These are phyloP conservation scores for Chrysemys picta DNA, from an alignment of 2,113 vertebrate genomes.

Conservation along the genomic window DNA sequence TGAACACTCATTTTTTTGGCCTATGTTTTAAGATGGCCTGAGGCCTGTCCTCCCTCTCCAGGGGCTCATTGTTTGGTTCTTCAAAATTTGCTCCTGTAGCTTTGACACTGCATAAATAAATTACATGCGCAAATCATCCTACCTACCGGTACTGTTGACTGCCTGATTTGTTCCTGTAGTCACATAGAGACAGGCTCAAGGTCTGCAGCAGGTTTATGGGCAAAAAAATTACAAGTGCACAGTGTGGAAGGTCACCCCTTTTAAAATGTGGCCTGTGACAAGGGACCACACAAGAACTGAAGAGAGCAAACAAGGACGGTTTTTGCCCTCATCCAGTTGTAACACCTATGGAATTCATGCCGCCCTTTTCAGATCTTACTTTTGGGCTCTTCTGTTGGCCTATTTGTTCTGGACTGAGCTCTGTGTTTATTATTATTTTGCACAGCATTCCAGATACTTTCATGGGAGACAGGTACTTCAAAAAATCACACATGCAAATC, in stretches of 20 bases:
- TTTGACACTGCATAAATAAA: background rate
- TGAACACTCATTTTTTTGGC: background rate
- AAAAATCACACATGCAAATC: slow-evolving; percentile 7
- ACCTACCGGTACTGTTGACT: background rate
- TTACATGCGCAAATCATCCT: background rate
- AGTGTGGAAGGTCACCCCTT: rapidly evolving
- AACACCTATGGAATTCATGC: slow-evolving; percentile 23
- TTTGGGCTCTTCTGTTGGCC: slow-evolving; percentile 26
- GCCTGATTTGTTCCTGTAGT: background rate
- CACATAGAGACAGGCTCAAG: background rate
- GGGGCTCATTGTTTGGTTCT: background rate
- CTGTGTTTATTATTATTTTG: slow-evolving; percentile 40
- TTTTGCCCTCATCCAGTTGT: slow-evolving; percentile 32
- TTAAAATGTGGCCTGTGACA: background rate
- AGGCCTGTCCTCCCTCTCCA: background rate
- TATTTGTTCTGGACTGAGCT: background rate
- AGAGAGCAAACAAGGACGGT: background rate
- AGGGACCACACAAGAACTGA: background rate
- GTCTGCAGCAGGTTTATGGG: background rate
- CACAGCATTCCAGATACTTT: slow-evolving; percentile 44
- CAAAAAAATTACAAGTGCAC: background rate
- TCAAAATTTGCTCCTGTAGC: background rate
- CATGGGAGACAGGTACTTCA: slow-evolving; percentile 3
- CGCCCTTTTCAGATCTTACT: slow-evolving; percentile 46
- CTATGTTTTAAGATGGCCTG: background rate